These are phyloP conservation scores for Stigmatopora argus DNA, from an alignment of 2,113 vertebrate species.

Conservation along the genomic window DNA sequence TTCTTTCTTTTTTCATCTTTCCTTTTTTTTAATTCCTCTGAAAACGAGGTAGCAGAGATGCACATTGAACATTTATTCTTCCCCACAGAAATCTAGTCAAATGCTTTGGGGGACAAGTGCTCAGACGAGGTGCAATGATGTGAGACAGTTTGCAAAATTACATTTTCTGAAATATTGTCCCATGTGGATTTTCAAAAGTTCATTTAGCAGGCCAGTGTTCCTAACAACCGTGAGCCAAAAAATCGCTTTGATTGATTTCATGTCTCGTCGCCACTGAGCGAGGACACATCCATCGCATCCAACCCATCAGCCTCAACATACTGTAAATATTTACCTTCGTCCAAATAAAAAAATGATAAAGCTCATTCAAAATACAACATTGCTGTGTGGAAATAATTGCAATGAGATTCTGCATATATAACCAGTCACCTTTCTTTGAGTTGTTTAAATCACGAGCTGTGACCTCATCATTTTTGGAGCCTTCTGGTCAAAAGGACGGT, in stretches of 20 bases:
- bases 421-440: constrained; percentile 16
- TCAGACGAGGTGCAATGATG: constrained; percentile 69
- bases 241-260: constrained; percentile 48
- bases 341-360: neutral
- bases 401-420: neutral
- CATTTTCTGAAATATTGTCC: constrained; percentile 75
- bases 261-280: constrained; percentile 18
- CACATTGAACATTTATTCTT: constrained; percentile 72
- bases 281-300: constrained; percentile 1
- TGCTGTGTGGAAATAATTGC: neutral
- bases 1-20: constrained; percentile 71
- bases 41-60: constrained; percentile 58
- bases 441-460: constrained; percentile 40
- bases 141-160: constrained; percentile 78
- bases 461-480: constrained; percentile 62
- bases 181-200: constrained; percentile 72
- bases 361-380: neutral
- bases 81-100: constrained; percentile 69
- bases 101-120: constrained; percentile 73
- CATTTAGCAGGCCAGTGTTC: constrained; percentile 68
- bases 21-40: constrained; percentile 60
- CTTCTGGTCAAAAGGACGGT: constrained; percentile 43
- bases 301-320: constrained; percentile 5
- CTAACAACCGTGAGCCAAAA: constrained; percentile 58
- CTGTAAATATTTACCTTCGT: neutral